A percentile compares a stretch with the other conserved stretches of the same genome.
Evolutionary conservation across 2,888 invertebrate species (phyloP).

Genomic region (Colostygia pectinataria): DNA sequence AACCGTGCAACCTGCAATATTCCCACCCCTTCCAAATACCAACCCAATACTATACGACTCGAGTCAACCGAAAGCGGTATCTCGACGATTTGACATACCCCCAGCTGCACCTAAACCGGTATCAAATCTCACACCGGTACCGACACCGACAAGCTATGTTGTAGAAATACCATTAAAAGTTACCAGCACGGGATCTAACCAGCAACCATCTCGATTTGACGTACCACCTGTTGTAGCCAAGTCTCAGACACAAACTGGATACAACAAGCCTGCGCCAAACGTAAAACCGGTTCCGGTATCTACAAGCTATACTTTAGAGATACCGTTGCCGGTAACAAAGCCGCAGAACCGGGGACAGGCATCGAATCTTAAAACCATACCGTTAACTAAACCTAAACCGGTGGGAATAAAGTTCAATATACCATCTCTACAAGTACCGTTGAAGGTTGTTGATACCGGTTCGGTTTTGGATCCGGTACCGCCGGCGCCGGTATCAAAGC

Average conservation of each 20-base stretch:
- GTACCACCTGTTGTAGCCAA: not conserved
- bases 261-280: not conserved
- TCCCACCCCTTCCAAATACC: too few relatives aligned
- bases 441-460: too few relatives aligned
- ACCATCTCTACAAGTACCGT: not conserved
- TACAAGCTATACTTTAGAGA: not conserved
- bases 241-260: not conserved
- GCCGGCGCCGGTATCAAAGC: not conserved
- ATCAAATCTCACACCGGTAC: too few relatives aligned
- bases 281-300: not conserved
- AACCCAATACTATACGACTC: not conserved
- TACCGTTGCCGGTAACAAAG: not conserved
- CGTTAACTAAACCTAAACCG: not conserved
- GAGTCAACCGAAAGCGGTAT: not conserved
- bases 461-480: not conserved
- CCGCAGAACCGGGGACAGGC: constrained; percentile 1
- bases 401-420: constrained; percentile 8
- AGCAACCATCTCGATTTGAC: not conserved
- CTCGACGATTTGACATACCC: not conserved
- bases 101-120: too few relatives aligned
- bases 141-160: too few relatives aligned
- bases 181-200: too few relatives aligned
- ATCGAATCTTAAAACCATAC: not conserved
- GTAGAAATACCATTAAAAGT: too few relatives aligned
- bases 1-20: too few relatives aligned